phyloP scores from a whole-genome alignment of 1,140 invertebrate genomes.

The Camponotus floridanus region DNA sequence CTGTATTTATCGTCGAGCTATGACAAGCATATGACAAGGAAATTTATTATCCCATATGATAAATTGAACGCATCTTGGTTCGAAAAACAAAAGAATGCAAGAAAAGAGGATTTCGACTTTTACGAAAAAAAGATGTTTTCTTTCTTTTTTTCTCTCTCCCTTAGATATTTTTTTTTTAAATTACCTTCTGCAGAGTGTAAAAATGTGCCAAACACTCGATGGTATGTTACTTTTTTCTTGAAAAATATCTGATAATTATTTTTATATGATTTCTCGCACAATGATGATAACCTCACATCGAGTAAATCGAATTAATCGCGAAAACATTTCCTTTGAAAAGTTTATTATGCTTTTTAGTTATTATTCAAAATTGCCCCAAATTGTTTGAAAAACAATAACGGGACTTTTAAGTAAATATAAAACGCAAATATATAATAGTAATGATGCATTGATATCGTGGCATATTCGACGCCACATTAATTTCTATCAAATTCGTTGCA shows the following conservation, averaged over 20 bases:
- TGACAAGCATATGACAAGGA: neutral
- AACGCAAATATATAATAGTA: neutral
- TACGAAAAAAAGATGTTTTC: neutral
- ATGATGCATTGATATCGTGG: slow-evolving; percentile 1
- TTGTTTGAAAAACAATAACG: slow-evolving; percentile 19
- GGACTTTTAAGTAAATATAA: slow-evolving; percentile 15
- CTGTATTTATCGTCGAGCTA: slow-evolving; percentile 5
- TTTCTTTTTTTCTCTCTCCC: neutral
- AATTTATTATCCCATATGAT: slow-evolving; percentile 35
- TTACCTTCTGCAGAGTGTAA: neutral
- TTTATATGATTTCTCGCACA: neutral
- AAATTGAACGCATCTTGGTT: slow-evolving; percentile 5
- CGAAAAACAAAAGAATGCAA: slow-evolving; percentile 7
- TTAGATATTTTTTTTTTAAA: neutral
- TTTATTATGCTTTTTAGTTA: neutral
- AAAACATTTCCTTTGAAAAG: slow-evolving; percentile 24
- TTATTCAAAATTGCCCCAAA: slow-evolving; percentile 24
- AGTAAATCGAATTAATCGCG: neutral
- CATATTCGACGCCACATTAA: slow-evolving; percentile 24
- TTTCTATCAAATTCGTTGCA: slow-evolving; percentile 27
- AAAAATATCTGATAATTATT: neutral
- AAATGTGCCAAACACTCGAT: neutral
- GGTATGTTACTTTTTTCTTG: neutral
- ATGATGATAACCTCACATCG: neutral
- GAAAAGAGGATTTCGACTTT: slow-evolving; percentile 11